Evolutionary conservation across 2,113 vertebrate species (phyloP).

Genomic region (Nanger granti): DNA sequence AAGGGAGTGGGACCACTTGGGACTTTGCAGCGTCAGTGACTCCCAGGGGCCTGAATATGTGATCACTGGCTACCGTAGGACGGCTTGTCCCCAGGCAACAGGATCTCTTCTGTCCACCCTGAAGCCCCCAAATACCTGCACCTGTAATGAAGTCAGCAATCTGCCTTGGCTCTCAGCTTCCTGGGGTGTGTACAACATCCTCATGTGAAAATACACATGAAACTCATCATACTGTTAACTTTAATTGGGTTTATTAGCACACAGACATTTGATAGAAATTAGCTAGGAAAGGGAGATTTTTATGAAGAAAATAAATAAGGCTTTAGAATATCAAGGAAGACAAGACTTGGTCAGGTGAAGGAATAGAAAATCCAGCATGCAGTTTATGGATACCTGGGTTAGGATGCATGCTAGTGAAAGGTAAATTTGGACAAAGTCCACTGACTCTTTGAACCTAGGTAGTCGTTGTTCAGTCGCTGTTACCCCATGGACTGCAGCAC

Average conservation of each 20-base stretch:
- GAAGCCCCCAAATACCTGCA: background rate
- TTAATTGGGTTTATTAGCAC: conserved; percentile 23
- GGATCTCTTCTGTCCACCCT: background rate
- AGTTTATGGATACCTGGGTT: background rate
- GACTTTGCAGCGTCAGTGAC: background rate
- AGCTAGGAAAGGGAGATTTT: background rate
- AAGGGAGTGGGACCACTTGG: background rate
- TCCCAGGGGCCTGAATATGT: background rate
- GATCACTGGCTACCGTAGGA: background rate
- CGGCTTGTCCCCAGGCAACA: background rate
- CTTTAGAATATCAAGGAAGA: background rate
- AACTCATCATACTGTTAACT: background rate
- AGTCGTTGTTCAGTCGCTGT: rapidly evolving
- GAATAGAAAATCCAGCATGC: background rate
- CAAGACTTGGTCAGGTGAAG: background rate
- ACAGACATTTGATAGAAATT: background rate
- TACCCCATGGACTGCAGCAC: background rate
- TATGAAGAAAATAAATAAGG: background rate
- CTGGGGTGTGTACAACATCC: background rate
- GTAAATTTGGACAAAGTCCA: background rate
- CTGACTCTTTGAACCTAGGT: background rate
- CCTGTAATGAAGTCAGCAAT: no score
- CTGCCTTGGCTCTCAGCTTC: background rate
- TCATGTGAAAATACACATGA: background rate
- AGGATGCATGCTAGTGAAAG: background rate